Evolutionary conservation across 2,888 invertebrate genomes (phyloP), one percentile per base, ranked within the genome.

Genomic region (Polietes domitor): DNA sequence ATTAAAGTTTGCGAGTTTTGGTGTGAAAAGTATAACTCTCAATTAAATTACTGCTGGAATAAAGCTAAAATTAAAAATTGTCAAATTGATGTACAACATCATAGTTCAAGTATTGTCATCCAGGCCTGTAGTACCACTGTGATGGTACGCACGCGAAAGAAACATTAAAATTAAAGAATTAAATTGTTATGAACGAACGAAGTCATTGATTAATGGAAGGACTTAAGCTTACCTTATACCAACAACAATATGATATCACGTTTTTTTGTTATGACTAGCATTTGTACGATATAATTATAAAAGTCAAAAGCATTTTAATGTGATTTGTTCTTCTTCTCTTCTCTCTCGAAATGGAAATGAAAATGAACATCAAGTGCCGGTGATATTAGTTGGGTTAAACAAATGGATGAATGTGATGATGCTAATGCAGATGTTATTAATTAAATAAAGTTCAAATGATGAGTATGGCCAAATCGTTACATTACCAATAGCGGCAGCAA

Each of bases 181-280:
- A 12, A 47, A 47, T 47, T 47, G 47, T n/a, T n/a, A 24, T 15
- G 24, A 17, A 15, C 37, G 12, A 37, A 37, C 3, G 15, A n/a
- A 70, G 26, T 24, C 12, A 21, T 50, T 26, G 41, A 70, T 50
- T 26, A 47, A 43, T 17, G 32, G 15, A 41, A 65, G 6, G 74
- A 63, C 21, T 76, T 63, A 81, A 15, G 72, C 84, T 84, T 84
- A 84, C 84, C 84, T 84, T 78, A 58, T n/a, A 78, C 81, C 77
- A 76, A 63, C 37, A 41, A 76, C 41, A 72, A 32, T 37, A 55
- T 77, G 53, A 24, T 19, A 43, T 53, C 55, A 47, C 75, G 32
- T 28, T 37, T 50, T 74, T 55, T 72, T 43, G 72, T 81, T 73
- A 81, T 50, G 61, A 61, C 76, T 76, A 79, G 84, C 84, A 76